Evolutionary conservation across 23 tunicate species (phyloP), one percentile per base, ranked within the genome.

Genomic region (Trididemnum clinides): DNA sequence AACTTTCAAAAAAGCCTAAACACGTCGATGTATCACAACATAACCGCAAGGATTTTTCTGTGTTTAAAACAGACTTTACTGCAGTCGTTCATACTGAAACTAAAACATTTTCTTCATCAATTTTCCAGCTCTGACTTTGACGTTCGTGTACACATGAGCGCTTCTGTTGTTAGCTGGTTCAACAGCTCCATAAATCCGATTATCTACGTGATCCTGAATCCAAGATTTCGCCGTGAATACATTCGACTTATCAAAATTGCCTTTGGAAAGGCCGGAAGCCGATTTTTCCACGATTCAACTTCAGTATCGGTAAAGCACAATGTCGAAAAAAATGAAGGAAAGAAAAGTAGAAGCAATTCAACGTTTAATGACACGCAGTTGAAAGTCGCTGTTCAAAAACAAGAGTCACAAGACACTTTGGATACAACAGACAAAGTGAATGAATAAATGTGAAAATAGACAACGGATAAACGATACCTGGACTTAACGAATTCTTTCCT

Each of bases 141-240:
- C 73, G 62, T 64, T 1, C 83, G 99, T 1, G 62, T 82, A 28
- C 95, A 97, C 83, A 97, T 97, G 99, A 66, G 64, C 19, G 90
- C 89, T 18, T 92, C 97, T 38, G 88, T 88, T 74, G 49, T 97
- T 30, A 39, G 94, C 26, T 97, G 99, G 99, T 89, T 97, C 87
- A 97, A 97, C 77, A 64, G 82, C 57, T 84, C 95, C 12, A 51
- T 90, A 63, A 97, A 97, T 64, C 99, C 99, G 0, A 86, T 97
- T 71, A 65, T 97, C 57, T 97, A 97, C 86, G 96, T 87, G 44
- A 44, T 92, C 21, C 44, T 97, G 58, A 92, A 97, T 64, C 88
- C 90, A 10, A 62, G 90, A 28, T 94, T 94, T 82, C 88, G 98
- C 1, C 77, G 71, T 54, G 98, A 87, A 76, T 94, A 94, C 84